Percentiles rank a stretch among this genome's conserved stretches.
Conservation (phyloP, 2,888 invertebrate genomes). For the Heliconius ethilla region DNA sequence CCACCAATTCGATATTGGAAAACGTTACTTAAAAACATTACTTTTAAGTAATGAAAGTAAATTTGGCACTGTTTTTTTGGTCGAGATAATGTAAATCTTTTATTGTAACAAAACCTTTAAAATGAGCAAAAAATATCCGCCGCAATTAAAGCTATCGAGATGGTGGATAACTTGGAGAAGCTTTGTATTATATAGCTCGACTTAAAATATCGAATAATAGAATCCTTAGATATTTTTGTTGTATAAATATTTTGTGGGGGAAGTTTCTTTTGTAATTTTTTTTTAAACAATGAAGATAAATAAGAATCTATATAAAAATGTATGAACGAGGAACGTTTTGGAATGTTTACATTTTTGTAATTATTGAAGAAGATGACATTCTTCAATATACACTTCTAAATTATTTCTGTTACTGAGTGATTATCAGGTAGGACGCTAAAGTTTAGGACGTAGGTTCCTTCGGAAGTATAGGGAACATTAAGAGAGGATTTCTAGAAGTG, state of each 20-base stretch:
- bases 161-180: conserved; percentile 25
- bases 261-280: conserved; percentile 7
- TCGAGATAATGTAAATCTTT: conserved; percentile 5
- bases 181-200: conserved; percentile 25
- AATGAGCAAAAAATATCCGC: not conserved
- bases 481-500: too few species aligned
- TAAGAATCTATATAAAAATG: not conserved
- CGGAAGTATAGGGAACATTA: not conserved
- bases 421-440: too few species aligned
- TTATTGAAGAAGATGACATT: not conserved
- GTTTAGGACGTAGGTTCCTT: too few species aligned
- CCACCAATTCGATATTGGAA: not conserved
- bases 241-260: conserved; percentile 14
- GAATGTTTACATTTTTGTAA: not conserved
- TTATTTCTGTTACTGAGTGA: too few species aligned
- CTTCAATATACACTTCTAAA: too few species aligned
- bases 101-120: conserved; percentile 17
- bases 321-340: not conserved
- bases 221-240: conserved; percentile 30
- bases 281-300: not conserved
- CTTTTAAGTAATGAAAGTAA: not conserved
- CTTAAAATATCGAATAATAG: conserved; percentile 30
- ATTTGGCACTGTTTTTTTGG: not conserved
- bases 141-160: conserved; percentile 20
- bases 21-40: not conserved